Evolutionary conservation across 2,797 vertebrate genomes (phyloP).

Genomic region (Tangara arthus): DNA sequence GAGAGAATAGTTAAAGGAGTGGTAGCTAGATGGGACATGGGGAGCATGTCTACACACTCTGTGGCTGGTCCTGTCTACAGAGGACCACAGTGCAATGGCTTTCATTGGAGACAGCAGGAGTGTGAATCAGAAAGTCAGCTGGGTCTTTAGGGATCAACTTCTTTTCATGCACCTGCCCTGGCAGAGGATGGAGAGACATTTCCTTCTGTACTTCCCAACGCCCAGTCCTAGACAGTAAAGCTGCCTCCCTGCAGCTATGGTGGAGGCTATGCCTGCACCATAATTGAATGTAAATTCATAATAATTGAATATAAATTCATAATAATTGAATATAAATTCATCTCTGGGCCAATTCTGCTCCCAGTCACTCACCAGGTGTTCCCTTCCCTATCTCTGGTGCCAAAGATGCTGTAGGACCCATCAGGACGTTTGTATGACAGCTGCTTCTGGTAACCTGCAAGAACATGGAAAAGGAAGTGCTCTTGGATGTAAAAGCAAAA

Average conservation of each 20-base stretch:
- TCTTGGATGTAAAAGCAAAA: neutral
- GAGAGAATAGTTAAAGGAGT: neutral
- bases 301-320: too few relatives aligned
- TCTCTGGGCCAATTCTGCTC: neutral
- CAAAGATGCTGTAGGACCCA: slow-evolving; percentile 82
- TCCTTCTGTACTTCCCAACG: neutral
- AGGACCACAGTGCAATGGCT: neutral
- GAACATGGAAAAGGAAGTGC: neutral
- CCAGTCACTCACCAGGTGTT: slow-evolving; percentile 80
- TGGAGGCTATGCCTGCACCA: neutral
- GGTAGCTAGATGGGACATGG: neutral
- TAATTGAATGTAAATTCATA: too few relatives aligned
- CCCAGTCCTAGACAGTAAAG: neutral
- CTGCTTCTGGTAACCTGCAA: slow-evolving; percentile 82
- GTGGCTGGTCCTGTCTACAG: neutral
- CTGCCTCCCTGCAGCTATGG: neutral
- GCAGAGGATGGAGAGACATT: neutral
- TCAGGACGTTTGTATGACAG: slow-evolving; percentile 74
- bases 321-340: neutral
- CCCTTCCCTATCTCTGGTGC: slow-evolving; percentile 54
- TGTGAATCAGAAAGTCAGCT: neutral
- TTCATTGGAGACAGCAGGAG: neutral
- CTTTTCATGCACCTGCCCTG: accelerated
- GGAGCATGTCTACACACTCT: neutral
- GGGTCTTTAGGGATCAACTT: neutral